Conservation (phyloP, 2,113 vertebrate genomes). For the Charadrius vociferus region DNA sequence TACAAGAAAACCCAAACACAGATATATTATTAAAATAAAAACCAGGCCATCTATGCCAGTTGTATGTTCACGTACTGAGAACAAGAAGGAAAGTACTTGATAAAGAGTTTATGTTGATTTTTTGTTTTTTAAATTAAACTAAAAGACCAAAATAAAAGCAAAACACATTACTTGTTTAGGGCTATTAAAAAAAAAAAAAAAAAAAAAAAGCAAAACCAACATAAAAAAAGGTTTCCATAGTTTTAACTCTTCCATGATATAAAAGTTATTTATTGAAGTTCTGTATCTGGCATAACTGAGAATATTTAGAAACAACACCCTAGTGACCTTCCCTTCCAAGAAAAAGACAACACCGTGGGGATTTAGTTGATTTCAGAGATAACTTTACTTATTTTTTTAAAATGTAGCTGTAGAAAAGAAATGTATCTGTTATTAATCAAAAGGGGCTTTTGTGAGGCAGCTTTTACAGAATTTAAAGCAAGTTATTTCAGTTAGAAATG, state of each 20-base stretch:
- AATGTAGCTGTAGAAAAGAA: background rate
- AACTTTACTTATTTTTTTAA: background rate
- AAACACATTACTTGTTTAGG: background rate
- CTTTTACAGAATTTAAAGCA: background rate
- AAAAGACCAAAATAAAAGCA: background rate
- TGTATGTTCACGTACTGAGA: background rate
- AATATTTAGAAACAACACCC: background rate
- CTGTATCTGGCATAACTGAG: background rate
- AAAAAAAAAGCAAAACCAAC: background rate
- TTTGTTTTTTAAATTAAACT: background rate
- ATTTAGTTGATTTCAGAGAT: background rate
- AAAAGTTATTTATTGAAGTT: background rate
- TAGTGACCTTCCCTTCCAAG: fast-evolving
- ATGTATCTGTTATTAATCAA: background rate
- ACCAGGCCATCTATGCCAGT: too few relatives aligned
- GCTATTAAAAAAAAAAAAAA: background rate
- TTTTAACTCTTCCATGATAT: background rate
- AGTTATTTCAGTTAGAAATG: background rate
- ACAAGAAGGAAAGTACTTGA: background rate
- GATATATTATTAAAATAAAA: background rate
- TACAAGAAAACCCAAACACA: background rate
- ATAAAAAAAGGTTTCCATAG: background rate
- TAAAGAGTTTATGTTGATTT: too few relatives aligned
- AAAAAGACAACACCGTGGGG: fast-evolving
- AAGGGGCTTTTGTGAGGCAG: background rate